Conservation (phyloP, 2,113 vertebrate species). For the Natator depressus region DNA sequence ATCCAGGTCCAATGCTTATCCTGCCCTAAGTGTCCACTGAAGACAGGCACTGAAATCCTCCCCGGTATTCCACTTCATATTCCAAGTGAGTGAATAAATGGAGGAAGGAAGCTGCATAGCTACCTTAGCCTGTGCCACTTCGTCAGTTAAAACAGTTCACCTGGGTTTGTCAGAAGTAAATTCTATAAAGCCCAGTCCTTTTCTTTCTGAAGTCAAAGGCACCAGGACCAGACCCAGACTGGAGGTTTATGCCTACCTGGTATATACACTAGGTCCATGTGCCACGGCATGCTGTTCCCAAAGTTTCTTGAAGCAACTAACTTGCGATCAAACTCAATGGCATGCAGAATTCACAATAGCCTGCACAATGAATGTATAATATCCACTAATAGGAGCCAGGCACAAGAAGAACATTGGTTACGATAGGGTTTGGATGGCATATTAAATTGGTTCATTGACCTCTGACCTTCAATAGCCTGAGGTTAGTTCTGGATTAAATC, state of each 20-base stretch:
- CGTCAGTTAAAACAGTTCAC: slow-evolving; percentile 18
- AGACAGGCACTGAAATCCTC: slow-evolving; percentile 3
- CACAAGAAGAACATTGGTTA: slow-evolving; percentile 2
- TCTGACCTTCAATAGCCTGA: slow-evolving; percentile 80
- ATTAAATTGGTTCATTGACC: slow-evolving; percentile 86
- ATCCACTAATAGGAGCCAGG: neutral
- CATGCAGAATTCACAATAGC: neutral
- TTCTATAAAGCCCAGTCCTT: neutral
- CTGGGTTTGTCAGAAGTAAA: neutral
- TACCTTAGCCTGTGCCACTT: neutral
- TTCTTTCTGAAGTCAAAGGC: neutral
- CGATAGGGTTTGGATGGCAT: slow-evolving; percentile 64
- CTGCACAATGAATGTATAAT: neutral
- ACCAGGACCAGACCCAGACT: neutral
- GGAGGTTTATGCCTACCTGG: neutral
- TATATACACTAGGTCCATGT: neutral
- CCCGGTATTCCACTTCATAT: neutral
- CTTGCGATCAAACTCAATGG: neutral
- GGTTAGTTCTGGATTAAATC: slow-evolving; percentile 86
- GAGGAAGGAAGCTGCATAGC: neutral
- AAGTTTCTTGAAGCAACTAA: slow-evolving; percentile 13
- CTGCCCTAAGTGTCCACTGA: neutral
- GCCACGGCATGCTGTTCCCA: neutral
- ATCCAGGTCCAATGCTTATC: slow-evolving; percentile 39
- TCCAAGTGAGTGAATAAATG: slow-evolving; percentile 34